Conservation (phyloP, 2,113 vertebrate species). For the Carassius auratus region DNA sequence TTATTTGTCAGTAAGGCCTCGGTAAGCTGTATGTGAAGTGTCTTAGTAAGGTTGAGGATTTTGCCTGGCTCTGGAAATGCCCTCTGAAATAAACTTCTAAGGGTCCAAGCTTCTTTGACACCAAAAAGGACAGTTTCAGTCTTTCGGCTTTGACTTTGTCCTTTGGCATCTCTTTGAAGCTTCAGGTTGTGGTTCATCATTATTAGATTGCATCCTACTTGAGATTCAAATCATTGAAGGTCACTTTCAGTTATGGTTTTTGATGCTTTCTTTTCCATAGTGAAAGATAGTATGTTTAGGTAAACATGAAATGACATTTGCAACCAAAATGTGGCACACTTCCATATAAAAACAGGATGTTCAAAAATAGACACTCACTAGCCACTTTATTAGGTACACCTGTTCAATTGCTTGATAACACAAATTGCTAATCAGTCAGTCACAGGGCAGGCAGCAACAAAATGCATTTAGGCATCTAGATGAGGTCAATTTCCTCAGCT, state of each 20-base stretch:
- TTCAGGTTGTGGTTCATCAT: conserved; percentile 31
- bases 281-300: too few species aligned
- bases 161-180: conserved; percentile 51
- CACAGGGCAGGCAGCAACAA: too few species aligned
- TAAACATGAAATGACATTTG: too few species aligned
- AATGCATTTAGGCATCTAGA: too few species aligned
- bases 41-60: neutral
- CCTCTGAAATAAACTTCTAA: conserved; percentile 51
- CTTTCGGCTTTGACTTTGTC: conserved; percentile 51
- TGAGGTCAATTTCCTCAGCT: too few species aligned
- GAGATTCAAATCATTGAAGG: neutral
- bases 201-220: conserved; percentile 28
- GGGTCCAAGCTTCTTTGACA: conserved; percentile 30
- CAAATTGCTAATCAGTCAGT: too few species aligned
- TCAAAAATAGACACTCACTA: too few species aligned
- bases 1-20: neutral
- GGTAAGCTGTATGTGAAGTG: too few species aligned
- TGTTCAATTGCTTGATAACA: too few species aligned
- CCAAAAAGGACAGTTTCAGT: conserved; percentile 39
- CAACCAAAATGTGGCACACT: too few species aligned
- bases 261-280: neutral
- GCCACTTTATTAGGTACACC: too few species aligned
- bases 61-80: conserved; percentile 9
- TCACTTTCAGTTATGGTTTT: neutral
- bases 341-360: too few species aligned